Base-by-base conservation (phyloP, 2,113 vertebrate genomes). In the Gallinago paraguaiae region DNA sequence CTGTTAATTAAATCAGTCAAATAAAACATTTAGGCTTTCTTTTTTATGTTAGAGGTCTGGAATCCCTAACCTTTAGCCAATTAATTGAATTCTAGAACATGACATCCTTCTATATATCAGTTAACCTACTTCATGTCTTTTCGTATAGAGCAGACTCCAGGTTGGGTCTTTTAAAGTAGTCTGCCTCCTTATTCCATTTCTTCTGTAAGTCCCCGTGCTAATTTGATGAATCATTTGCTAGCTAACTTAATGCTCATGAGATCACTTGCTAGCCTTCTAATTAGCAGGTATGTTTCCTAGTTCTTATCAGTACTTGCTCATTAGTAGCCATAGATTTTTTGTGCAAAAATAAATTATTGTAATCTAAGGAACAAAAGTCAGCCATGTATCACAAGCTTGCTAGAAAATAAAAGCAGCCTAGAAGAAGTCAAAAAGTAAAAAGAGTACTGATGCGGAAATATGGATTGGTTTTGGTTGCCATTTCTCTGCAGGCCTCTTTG, bases 271-370 rank as follows among this genome's bases (percentile, higher is more conserved):
- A 75, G 57, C 39, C 39, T 87, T 82, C 78, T 94, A 87, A 96
- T 87, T 95, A 95, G 57, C 90, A 95, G 78, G 35, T 85, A 76
- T 60, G 35, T 91, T 96, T 93, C 77, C 87, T 87, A 85, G 61
- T 71, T 85, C 75, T 87, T 82, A 89, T 43, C 64, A 78, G 72
- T 91, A 87, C 86, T 87, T 89, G 56, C 51, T 96, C 65, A 90
- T 94, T 96, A 96, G 46, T 57, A 87, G 69, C 51, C 74, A 90
- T 71, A 91, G 85, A 90, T 85, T 95, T 92, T 92, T 78, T 91
- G 65, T 71, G 70, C 59, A 94, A 57, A 41, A 80, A 76, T 39
- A 90, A 82, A 46, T 56, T 4, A 64, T 48, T 80, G 35, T 86
- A 90, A 82, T 70, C 33, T 72, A 88, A 61, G 3, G 25, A 94